These are phyloP conservation scores for Prinia subflava DNA, from an alignment of 2,113 vertebrate genomes.

Conservation along the genomic window DNA sequence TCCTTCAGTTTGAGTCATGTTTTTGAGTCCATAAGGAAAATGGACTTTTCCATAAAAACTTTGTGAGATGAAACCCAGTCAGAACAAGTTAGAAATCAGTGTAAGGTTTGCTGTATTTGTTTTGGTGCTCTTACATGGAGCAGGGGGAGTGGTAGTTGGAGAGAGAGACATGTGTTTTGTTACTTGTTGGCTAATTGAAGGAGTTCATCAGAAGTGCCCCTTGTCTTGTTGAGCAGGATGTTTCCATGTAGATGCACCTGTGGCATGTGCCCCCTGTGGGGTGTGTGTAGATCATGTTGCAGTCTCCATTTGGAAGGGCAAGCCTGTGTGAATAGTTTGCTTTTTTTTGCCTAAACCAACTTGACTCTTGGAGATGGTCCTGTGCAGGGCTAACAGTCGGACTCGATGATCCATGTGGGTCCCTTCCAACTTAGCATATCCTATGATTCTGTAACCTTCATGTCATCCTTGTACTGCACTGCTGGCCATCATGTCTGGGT, in stretches of 20 bases:
- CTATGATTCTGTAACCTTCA: not conserved
- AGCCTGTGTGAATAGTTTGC: not conserved
- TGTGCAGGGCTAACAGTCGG: not conserved
- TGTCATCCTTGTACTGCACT: accelerated
- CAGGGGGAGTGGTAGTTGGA: accelerated
- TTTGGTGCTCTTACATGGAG: not conserved
- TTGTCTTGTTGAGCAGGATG: not conserved
- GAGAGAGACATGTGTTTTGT: not conserved
- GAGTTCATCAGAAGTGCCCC: not conserved
- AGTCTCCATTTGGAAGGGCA: not conserved
- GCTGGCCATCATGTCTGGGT: not conserved
- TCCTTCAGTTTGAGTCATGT: not conserved
- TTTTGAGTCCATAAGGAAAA: not conserved
- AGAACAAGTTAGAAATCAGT: not conserved
- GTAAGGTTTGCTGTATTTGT: not conserved
- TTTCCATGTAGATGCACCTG: not conserved
- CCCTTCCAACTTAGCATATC: not conserved
- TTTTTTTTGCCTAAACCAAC: not conserved
- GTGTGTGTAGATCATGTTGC: accelerated
- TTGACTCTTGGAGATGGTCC: not conserved
- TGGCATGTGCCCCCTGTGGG: accelerated
- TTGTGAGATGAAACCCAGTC: not conserved
- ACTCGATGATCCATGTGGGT: not conserved
- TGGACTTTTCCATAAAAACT: not conserved
- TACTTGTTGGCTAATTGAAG: not conserved